phyloP scores from a whole-genome alignment of 2,888 invertebrate genomes.

The Pseudococcus longispinus region DNA sequence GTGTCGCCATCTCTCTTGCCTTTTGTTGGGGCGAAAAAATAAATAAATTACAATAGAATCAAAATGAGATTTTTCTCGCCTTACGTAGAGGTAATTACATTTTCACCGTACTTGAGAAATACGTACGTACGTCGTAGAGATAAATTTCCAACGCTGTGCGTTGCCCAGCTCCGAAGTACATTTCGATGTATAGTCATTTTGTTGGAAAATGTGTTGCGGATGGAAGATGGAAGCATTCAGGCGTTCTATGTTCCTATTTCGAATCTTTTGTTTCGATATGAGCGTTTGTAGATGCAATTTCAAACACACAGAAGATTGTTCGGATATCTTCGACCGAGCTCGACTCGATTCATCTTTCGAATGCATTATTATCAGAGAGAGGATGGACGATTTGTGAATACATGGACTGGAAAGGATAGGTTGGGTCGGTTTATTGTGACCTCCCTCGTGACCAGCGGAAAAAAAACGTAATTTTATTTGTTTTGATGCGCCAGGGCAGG shows the following conservation, averaged over 20 bases:
- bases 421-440: not conserved
- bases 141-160: not conserved
- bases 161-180: not conserved
- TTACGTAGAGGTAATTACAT: not conserved
- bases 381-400: not conserved
- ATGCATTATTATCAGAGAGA: not conserved
- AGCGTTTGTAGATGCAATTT: not conserved
- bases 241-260: not conserved
- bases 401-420: not conserved
- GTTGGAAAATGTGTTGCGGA: not conserved
- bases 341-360: not conserved
- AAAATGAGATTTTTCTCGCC: slow-evolving; percentile 27
- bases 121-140: not conserved
- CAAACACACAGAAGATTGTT: not conserved
- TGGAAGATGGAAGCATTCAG: not conserved
- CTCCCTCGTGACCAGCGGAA: not conserved
- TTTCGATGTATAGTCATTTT: not conserved
- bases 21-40: slow-evolving; percentile 14
- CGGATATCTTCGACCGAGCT: not conserved
- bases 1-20: not conserved
- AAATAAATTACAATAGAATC: slow-evolving; percentile 14
- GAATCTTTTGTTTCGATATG: not conserved
- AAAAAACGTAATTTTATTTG: not conserved
- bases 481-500: not conserved
- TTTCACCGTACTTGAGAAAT: not conserved